A percentile compares a stretch with the other conserved stretches of the same genome.
These are phyloP conservation scores for Hyposmocoma kahamanoa DNA, from an alignment of 1,140 invertebrate genomes.

Conservation along the genomic window DNA sequence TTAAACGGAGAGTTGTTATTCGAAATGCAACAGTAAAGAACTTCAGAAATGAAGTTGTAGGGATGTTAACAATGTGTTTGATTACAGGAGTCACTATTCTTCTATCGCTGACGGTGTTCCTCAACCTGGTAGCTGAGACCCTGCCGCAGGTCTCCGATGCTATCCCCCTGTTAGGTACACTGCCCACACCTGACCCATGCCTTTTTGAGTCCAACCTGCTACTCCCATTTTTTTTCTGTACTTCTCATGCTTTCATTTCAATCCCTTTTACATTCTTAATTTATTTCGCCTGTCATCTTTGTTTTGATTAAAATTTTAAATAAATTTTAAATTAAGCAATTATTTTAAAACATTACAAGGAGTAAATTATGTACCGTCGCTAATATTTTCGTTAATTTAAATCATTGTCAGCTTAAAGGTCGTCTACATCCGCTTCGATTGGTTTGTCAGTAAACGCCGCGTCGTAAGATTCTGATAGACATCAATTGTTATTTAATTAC, in stretches of 20 bases:
- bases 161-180: slow-evolving; percentile 94
- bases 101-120: slow-evolving; percentile 99
- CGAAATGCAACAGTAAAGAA: slow-evolving; percentile 7
- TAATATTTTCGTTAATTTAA: slow-evolving; percentile 21
- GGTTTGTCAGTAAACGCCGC: not conserved
- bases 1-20: slow-evolving; percentile 34
- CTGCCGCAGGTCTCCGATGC: slow-evolving; percentile 96
- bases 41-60: slow-evolving; percentile 11
- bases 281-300: slow-evolving; percentile 19
- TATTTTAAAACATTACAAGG: slow-evolving; percentile 70
- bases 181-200: slow-evolving; percentile 47
- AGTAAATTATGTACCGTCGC: slow-evolving; percentile 53
- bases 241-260: slow-evolving; percentile 26
- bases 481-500: not conserved
- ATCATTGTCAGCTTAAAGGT: slow-evolving; percentile 18
- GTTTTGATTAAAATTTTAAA: slow-evolving; percentile 37
- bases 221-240: slow-evolving; percentile 36
- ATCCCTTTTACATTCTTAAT: slow-evolving; percentile 29
- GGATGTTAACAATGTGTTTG: slow-evolving; percentile 75
- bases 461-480: not conserved
- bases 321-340: slow-evolving; percentile 34
- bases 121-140: slow-evolving; percentile 96
- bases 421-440: not conserved
- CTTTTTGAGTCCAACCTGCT: slow-evolving; percentile 32
- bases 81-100: slow-evolving; percentile 99